Conservation (phyloP, 2,888 invertebrate species). For the Chloroclysta siterata region DNA sequence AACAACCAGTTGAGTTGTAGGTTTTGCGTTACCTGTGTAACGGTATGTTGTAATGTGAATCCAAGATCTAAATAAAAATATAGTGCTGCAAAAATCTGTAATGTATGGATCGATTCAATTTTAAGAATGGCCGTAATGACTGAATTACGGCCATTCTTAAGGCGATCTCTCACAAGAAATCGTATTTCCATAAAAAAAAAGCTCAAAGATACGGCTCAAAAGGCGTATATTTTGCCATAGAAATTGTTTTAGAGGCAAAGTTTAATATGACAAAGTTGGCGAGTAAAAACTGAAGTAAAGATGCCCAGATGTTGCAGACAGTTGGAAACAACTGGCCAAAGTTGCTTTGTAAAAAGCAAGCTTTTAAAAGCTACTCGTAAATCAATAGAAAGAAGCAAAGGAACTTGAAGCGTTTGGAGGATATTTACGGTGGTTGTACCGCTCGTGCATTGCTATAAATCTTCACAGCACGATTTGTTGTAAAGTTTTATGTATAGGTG, state of each 20-base stretch:
- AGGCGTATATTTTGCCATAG: slow-evolving; percentile 39
- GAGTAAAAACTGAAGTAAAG: slow-evolving; percentile 75
- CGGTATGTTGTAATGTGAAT: too few relatives aligned
- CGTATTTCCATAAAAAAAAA: background rate
- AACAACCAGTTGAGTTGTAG: too few relatives aligned
- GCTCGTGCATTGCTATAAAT: slow-evolving; percentile 68
- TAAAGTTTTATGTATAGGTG: slow-evolving; percentile 65
- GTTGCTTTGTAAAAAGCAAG: slow-evolving; percentile 80
- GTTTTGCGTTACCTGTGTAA: too few relatives aligned
- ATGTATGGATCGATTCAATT: too few relatives aligned
- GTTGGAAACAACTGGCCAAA: slow-evolving; percentile 79
- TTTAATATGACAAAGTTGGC: slow-evolving; percentile 77
- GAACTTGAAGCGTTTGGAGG: slow-evolving; percentile 72
- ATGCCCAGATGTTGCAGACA: slow-evolving; percentile 80
- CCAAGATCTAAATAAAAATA: too few relatives aligned
- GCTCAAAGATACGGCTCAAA: slow-evolving; percentile 13
- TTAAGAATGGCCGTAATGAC: too few relatives aligned
- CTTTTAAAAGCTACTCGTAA: slow-evolving; percentile 78
- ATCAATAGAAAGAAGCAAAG: slow-evolving; percentile 78
- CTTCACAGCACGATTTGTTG: slow-evolving; percentile 68
- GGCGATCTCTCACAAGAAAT: background rate
- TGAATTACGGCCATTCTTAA: too few relatives aligned
- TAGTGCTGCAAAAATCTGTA: too few relatives aligned
- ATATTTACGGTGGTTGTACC: slow-evolving; percentile 75
- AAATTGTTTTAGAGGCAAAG: slow-evolving; percentile 54